Conservation (phyloP, 2,888 invertebrate genomes). For the Xestia rhomboidea region DNA sequence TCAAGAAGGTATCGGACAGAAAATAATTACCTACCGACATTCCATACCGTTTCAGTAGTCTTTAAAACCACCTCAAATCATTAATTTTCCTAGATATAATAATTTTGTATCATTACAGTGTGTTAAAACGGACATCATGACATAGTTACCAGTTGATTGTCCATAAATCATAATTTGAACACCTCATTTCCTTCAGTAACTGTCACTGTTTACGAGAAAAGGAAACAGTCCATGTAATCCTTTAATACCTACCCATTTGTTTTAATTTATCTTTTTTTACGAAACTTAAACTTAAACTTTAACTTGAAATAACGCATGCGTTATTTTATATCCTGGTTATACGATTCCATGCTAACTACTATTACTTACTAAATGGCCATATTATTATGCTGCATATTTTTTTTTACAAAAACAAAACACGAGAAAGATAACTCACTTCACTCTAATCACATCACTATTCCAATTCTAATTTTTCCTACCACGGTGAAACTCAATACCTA, state of each 20-base stretch:
- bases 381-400: background rate
- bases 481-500: slow-evolving; percentile 54
- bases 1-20: background rate
- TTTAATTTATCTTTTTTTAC: background rate
- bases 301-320: background rate
- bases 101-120: background rate
- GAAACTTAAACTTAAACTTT: background rate
- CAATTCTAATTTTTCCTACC: slow-evolving; percentile 27
- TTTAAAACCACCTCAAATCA: background rate
- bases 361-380: background rate
- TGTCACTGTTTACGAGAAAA: slow-evolving; percentile 12
- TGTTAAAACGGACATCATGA: background rate
- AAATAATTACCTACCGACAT: background rate
- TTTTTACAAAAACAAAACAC: background rate
- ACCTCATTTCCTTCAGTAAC: slow-evolving; percentile 6
- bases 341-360: background rate
- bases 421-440: background rate
- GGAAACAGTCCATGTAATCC: background rate
- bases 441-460: slow-evolving; percentile 24
- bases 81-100: background rate
- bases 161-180: slow-evolving; percentile 28
- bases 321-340: background rate
- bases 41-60: too few species aligned
- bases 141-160: slow-evolving; percentile 20
- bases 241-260: background rate